Conservation (phyloP, 2,888 invertebrate genomes). For the Coleophora deauratella region DNA sequence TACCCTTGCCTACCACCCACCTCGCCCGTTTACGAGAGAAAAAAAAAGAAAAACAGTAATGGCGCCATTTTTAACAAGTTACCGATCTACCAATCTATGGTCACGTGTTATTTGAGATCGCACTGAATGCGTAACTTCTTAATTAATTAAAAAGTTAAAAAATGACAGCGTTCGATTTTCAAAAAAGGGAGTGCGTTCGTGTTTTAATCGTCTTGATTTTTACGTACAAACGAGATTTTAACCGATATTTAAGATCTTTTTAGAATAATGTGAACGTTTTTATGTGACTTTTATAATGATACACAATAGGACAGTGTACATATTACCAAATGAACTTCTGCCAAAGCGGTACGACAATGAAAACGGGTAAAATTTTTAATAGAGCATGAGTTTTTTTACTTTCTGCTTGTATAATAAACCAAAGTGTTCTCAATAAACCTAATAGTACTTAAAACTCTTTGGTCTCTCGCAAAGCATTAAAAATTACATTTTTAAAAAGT, state of each 20-base stretch:
- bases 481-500: too few species aligned
- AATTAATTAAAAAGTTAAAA: too few species aligned
- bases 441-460: too few species aligned
- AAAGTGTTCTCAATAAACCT: not conserved
- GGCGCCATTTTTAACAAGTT: conserved; percentile 33
- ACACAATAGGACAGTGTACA: conserved; percentile 64
- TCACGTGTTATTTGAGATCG: too few species aligned
- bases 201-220: conserved; percentile 7
- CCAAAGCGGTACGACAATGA: conserved; percentile 61
- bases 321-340: conserved; percentile 63
- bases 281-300: conserved; percentile 36
- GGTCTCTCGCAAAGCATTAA: too few species aligned
- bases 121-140: too few species aligned
- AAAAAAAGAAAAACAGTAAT: conserved; percentile 18
- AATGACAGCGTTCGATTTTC: conserved; percentile 7
- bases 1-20: conserved; percentile 41
- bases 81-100: too few species aligned
- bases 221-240: conserved; percentile 3
- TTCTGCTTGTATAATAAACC: not conserved
- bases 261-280: not conserved
- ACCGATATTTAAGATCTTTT: conserved; percentile 4
- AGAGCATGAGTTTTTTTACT: not conserved
- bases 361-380: conserved; percentile 40
- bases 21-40: conserved; percentile 28
- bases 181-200: not conserved